These are phyloP conservation scores for Lophius americanus DNA, from an alignment of 2,797 vertebrate genomes.

Conservation along the genomic window DNA sequence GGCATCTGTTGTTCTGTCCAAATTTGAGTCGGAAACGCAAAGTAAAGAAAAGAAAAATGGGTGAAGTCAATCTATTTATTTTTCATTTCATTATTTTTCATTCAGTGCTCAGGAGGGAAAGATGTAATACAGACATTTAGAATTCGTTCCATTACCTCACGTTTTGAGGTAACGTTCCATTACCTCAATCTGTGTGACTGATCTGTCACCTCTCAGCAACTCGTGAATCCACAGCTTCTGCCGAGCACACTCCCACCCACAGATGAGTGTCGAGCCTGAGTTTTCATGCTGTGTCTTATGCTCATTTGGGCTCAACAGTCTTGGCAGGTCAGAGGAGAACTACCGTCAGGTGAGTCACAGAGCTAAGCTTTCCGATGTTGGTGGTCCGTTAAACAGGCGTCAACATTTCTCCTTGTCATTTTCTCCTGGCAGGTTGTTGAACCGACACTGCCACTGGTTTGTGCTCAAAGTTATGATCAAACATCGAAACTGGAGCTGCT, in stretches of 20 bases:
- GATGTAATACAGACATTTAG: constrained; percentile 14
- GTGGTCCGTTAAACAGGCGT: constrained; percentile 63
- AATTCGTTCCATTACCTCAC: constrained; percentile 32
- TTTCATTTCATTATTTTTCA: background rate
- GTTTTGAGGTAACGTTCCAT: constrained; percentile 36
- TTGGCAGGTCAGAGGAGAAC: constrained; percentile 66
- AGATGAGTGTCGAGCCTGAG: constrained; percentile 42
- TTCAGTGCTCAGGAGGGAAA: constrained; percentile 10
- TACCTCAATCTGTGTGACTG: constrained; percentile 35
- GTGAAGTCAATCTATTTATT: constrained; percentile 16
- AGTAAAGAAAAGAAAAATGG: constrained; percentile 3
- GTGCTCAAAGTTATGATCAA: constrained; percentile 32
- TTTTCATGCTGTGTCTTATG: constrained; percentile 68
- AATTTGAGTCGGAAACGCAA: background rate
- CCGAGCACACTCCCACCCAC: constrained; percentile 38
- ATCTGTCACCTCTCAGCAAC: constrained; percentile 54
- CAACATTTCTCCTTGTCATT: constrained; percentile 51
- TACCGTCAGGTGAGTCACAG: constrained; percentile 51
- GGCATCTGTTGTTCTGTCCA: constrained; percentile 51
- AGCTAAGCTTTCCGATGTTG: constrained; percentile 46
- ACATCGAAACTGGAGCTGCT: constrained; percentile 10
- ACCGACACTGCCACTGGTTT: constrained; percentile 40
- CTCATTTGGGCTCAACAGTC: constrained; percentile 60
- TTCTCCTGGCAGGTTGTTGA: constrained; percentile 45
- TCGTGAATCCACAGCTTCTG: constrained; percentile 32